These are phyloP conservation scores for Eucidaris tribuloides DNA, from an alignment of 35 echinoderm and acorn worm species.

Conservation along the genomic window DNA sequence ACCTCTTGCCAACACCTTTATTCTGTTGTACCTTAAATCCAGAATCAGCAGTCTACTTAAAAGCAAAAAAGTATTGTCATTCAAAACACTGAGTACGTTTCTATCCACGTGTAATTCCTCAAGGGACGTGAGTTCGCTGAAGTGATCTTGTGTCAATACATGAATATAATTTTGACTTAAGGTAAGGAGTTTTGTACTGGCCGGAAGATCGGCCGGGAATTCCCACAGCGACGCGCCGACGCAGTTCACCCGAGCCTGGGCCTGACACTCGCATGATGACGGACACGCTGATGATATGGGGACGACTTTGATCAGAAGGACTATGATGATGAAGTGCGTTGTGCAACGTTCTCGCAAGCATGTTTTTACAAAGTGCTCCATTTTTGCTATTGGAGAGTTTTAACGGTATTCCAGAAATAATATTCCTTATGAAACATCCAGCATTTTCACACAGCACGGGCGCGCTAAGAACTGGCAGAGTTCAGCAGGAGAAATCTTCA, in stretches of 20 bases:
- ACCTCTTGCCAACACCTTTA: slow-evolving; percentile 18
- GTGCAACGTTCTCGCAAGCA: background rate
- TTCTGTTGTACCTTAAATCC: slow-evolving; percentile 54
- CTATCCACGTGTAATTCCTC: slow-evolving; percentile 43
- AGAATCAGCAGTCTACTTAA: slow-evolving; percentile 32
- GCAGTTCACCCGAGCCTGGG: slow-evolving; percentile 24
- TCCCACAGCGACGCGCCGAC: slow-evolving; percentile 24
- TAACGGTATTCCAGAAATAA: background rate
- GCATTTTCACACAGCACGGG: background rate
- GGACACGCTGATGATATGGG: background rate
- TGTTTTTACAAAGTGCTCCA: background rate
- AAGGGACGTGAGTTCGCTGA: slow-evolving; percentile 27
- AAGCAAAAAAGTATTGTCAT: slow-evolving; percentile 41
- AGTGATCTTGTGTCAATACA: slow-evolving; percentile 37
- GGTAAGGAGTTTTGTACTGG: background rate
- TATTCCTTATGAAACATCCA: background rate
- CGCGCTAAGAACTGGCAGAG: too few species aligned
- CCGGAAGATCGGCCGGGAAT: slow-evolving; percentile 28
- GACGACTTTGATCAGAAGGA: background rate
- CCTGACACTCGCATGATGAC: background rate
- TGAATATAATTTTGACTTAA: slow-evolving; percentile 45
- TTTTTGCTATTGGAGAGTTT: background rate
- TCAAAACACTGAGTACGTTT: slow-evolving; percentile 36
- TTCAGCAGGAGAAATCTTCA: too few species aligned
- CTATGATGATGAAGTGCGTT: background rate